Percentiles rank a stretch among this genome's conserved stretches.
phyloP scores from a whole-genome alignment of 2,888 invertebrate genomes.

The Lysandra bellargus region DNA sequence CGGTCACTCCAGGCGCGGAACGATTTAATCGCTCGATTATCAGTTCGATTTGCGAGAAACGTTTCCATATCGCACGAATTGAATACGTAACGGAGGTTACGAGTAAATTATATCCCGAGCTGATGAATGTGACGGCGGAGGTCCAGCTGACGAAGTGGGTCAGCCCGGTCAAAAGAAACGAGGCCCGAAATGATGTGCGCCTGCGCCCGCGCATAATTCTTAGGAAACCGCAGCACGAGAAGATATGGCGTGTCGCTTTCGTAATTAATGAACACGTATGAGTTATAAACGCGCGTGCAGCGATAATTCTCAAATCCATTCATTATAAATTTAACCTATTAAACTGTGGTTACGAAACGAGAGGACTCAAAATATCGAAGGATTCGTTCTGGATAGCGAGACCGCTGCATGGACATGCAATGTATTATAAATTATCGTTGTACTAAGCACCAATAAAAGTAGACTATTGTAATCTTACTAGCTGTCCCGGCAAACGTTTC shows the following conservation, averaged over 20 bases:
- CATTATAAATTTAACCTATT: not conserved
- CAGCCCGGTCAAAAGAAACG: slow-evolving; percentile 1
- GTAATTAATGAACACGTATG: slow-evolving; percentile 10
- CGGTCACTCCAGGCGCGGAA: not conserved
- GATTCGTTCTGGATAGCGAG: no score
- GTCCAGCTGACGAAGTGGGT: not conserved
- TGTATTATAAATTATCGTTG: no score
- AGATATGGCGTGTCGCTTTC: slow-evolving; percentile 8
- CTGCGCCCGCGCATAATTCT: not conserved
- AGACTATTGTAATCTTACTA: no score
- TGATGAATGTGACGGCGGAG: slow-evolving; percentile 2
- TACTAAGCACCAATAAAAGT: no score
- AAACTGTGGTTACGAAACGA: not conserved
- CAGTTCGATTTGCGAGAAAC: not conserved
- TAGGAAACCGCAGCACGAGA: not conserved
- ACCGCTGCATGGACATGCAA: no score
- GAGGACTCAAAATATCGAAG: not conserved
- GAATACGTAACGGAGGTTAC: not conserved
- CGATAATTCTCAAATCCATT: not conserved
- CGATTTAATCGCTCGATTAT: not conserved
- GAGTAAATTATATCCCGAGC: not conserved
- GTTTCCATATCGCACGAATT: not conserved
- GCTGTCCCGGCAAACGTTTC: no score
- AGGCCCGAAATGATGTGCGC: not conserved
- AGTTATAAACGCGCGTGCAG: not conserved